Evolutionary conservation across 2,113 vertebrate species (phyloP).

Genomic region (Lycocorax pyrrhopterus): DNA sequence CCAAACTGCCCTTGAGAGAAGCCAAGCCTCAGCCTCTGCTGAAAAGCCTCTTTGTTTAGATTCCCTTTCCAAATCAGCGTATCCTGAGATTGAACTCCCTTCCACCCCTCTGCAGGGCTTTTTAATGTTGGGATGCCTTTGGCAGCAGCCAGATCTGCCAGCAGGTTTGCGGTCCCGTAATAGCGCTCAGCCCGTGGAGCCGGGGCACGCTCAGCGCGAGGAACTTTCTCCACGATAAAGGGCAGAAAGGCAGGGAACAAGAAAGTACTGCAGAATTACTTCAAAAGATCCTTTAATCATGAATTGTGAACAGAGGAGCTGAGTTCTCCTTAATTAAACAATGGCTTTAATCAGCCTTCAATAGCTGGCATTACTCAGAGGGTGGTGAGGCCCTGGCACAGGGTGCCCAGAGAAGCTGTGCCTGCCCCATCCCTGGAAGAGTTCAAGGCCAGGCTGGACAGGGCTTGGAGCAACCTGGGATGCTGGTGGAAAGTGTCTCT

Average conservation of each 20-base stretch:
- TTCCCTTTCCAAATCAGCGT: slow-evolving; percentile 71
- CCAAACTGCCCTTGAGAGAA: slow-evolving; percentile 68
- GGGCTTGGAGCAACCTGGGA: not conserved
- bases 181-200: slow-evolving; percentile 44
- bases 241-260: not conserved
- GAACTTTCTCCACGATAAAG: slow-evolving; percentile 10
- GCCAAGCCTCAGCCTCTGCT: slow-evolving; percentile 72
- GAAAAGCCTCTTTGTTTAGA: slow-evolving; percentile 81
- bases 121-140: slow-evolving; percentile 62
- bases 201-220: slow-evolving; percentile 20
- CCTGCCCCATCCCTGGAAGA: not conserved
- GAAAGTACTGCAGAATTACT: slow-evolving; percentile 54
- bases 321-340: slow-evolving; percentile 65
- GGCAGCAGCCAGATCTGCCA: slow-evolving; percentile 59
- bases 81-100: slow-evolving; percentile 79
- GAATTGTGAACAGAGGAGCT: slow-evolving; percentile 60
- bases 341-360: slow-evolving; percentile 66
- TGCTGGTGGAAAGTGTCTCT: not conserved
- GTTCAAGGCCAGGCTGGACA: not conserved
- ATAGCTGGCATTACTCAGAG: slow-evolving; percentile 1
- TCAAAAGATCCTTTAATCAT: slow-evolving; percentile 61
- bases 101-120: slow-evolving; percentile 65
- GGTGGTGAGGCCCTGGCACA: not conserved
- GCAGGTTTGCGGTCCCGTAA: slow-evolving; percentile 68
- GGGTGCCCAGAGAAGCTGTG: not conserved